Percentiles rank a stretch among this genome's conserved stretches.
Evolutionary conservation across 2,797 vertebrate genomes (phyloP).

Genomic region (Epinephelus malabaricus): DNA sequence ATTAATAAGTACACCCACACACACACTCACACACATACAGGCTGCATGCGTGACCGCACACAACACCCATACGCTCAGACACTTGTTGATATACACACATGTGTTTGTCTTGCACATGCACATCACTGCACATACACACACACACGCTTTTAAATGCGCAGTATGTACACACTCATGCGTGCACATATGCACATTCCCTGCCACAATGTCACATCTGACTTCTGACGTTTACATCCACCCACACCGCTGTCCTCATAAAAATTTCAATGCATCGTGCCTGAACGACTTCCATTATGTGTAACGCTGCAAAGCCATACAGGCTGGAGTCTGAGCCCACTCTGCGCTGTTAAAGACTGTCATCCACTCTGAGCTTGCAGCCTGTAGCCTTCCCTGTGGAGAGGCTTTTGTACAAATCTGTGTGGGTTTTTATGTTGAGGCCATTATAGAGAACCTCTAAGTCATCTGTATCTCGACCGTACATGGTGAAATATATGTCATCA

Average conservation of each 20-base stretch:
- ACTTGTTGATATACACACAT: slow-evolving; percentile 56
- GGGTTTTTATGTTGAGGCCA: slow-evolving; percentile 31
- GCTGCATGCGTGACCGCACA: slow-evolving; percentile 24
- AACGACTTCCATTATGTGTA: slow-evolving; percentile 64
- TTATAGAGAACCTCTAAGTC: slow-evolving; percentile 19
- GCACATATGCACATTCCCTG: slow-evolving; percentile 35
- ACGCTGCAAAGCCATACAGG: slow-evolving; percentile 46
- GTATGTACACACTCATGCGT: slow-evolving; percentile 12
- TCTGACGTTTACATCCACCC: slow-evolving; percentile 63
- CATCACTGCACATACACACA: slow-evolving; percentile 4
- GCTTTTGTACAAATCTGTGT: slow-evolving; percentile 11
- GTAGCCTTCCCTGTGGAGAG: slow-evolving; percentile 19
- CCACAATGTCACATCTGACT: slow-evolving; percentile 47
- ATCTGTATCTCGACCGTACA: slow-evolving; percentile 10
- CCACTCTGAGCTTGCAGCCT: slow-evolving; percentile 31
- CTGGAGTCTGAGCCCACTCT: slow-evolving; percentile 24
- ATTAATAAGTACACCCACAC: slow-evolving; percentile 23
- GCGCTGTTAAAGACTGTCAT: slow-evolving; percentile 38
- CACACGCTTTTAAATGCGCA: not conserved
- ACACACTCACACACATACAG: not conserved
- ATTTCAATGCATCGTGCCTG: slow-evolving; percentile 67
- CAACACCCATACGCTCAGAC: slow-evolving; percentile 9
- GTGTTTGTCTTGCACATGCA: not conserved
- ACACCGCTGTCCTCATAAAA: slow-evolving; percentile 75
- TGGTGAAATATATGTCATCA: slow-evolving; percentile 5